These are phyloP conservation scores for Rhynchotus rufescens DNA, from an alignment of 2,797 vertebrate species.

Conservation along the genomic window DNA sequence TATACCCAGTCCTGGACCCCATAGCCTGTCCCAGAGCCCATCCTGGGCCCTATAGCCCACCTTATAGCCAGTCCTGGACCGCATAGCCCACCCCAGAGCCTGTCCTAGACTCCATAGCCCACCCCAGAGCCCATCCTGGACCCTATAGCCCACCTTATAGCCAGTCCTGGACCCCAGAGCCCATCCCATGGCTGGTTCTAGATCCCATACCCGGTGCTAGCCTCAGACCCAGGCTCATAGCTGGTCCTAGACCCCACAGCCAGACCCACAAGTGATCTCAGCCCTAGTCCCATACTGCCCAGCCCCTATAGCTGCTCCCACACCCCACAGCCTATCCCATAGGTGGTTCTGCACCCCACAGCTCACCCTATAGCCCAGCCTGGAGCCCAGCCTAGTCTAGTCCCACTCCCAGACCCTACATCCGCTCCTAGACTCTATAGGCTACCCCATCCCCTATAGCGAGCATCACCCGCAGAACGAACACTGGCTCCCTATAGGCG, in stretches of 20 bases:
- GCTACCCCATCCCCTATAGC: background rate
- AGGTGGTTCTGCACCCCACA: too few relatives aligned
- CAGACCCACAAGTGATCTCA: background rate
- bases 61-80: background rate
- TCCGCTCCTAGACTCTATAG: background rate
- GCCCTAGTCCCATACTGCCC: too few relatives aligned
- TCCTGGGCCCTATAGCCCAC: background rate
- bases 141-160: background rate
- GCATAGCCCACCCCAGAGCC: background rate
- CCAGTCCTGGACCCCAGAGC: background rate
- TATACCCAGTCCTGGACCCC: background rate
- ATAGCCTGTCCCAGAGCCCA: rapidly evolving
- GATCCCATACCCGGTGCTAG: too few relatives aligned
- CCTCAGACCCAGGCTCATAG: too few relatives aligned
- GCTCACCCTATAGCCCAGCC: too few relatives aligned
- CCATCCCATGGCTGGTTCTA: background rate
- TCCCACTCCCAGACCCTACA: too few relatives aligned
- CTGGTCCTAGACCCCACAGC: too few relatives aligned
- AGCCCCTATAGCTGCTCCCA: too few relatives aligned
- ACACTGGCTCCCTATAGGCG: too few relatives aligned
- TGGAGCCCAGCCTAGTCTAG: too few relatives aligned
- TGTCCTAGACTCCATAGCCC: background rate
- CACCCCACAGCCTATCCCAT: too few relatives aligned
- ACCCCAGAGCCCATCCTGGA: background rate
- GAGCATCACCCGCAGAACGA: background rate